These are phyloP conservation scores for Oligia strigilis DNA, from an alignment of 2,888 invertebrate species.

Conservation along the genomic window DNA sequence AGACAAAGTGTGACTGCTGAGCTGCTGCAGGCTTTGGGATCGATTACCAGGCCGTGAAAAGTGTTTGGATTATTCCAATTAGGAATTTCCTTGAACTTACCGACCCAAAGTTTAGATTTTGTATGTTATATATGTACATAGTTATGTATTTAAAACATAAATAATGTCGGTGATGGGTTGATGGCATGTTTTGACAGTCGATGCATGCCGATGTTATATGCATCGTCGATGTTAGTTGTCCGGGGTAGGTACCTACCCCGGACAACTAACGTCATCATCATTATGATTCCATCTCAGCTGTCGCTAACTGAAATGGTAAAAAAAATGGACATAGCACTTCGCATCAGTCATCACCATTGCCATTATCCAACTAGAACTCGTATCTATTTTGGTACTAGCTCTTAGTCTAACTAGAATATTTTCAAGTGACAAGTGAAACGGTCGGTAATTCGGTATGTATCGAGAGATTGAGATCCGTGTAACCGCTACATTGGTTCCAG, in stretches of 20 bases:
- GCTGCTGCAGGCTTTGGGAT: neutral
- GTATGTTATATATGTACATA: neutral
- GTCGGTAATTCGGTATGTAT: slow-evolving; percentile 8
- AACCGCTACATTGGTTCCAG: slow-evolving; percentile 31
- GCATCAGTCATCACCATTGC: neutral
- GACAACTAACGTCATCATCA: too few species aligned
- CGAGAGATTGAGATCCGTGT: slow-evolving; percentile 26
- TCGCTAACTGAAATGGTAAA: slow-evolving; percentile 15
- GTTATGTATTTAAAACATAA: neutral
- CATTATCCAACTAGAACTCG: slow-evolving; percentile 1
- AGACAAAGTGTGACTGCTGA: neutral
- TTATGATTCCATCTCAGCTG: neutral
- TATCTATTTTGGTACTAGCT: slow-evolving; percentile 1
- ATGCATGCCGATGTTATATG: too few species aligned
- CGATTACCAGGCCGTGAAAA: neutral
- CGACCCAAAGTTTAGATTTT: neutral
- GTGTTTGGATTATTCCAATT: neutral
- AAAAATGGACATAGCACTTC: neutral
- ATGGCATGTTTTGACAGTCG: neutral
- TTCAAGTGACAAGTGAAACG: slow-evolving; percentile 36
- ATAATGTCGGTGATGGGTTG: neutral
- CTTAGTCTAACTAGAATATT: slow-evolving; percentile 1
- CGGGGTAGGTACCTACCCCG: too few species aligned
- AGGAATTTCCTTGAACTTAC: neutral
- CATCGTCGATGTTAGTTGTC: slow-evolving; percentile 11